phyloP scores from a whole-genome alignment of 1,140 invertebrate genomes.

The Asbolus verrucosus region DNA sequence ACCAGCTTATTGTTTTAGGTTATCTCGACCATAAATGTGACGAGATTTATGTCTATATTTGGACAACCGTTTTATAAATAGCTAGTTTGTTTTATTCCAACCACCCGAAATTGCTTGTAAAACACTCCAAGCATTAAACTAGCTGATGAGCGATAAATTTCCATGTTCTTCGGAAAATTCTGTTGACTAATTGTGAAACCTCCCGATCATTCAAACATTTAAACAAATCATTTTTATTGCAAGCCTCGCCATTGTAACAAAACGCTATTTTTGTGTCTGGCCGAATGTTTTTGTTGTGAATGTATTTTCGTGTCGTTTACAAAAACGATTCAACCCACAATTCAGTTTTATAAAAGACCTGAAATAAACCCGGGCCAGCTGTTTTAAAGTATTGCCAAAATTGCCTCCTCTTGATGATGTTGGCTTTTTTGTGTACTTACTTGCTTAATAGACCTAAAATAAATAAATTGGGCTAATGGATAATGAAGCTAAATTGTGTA shows the following conservation, averaged over 20 bases:
- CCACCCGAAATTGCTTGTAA: neutral
- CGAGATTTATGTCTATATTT: conserved; percentile 39
- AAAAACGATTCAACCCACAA: neutral
- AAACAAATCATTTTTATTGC: conserved; percentile 3
- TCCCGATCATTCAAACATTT: conserved; percentile 6
- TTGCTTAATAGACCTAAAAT: conserved; percentile 10
- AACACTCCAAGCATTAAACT: conserved; percentile 4
- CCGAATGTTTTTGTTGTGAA: conserved; percentile 3
- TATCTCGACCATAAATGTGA: conserved; percentile 30
- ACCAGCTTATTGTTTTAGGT: conserved; percentile 11
- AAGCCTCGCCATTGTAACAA: neutral
- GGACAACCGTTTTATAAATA: conserved; percentile 33
- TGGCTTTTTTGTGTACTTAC: neutral
- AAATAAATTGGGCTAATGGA: conserved; percentile 8
- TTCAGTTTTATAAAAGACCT: neutral
- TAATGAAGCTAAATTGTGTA: neutral
- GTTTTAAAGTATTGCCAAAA: neutral
- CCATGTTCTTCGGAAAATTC: conserved; percentile 32
- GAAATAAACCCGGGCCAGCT: neutral
- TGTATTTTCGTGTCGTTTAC: neutral
- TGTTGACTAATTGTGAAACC: conserved; percentile 10
- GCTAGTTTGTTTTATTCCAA: conserved; percentile 16
- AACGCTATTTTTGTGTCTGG: too few species aligned
- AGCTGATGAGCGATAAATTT: conserved; percentile 23
- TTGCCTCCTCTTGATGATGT: neutral